phyloP scores from a whole-genome alignment of 2,113 vertebrate species.

The Notothenia rossii region DNA sequence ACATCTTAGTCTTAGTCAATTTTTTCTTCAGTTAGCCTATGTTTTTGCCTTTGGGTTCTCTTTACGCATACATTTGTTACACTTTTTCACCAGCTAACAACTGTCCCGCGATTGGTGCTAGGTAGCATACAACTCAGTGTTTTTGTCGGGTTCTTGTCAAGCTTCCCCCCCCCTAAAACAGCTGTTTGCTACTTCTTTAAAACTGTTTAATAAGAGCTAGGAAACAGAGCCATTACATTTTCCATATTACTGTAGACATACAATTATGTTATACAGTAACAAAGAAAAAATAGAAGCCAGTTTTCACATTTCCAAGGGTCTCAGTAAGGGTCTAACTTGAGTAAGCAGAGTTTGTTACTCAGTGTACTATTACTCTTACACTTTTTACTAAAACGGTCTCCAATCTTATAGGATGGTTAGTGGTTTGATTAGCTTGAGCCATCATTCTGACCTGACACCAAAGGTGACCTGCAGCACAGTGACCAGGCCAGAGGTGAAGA shows the following conservation, averaged over 20 bases:
- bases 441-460: constrained; percentile 89
- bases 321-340: too few species aligned
- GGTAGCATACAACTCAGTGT: background rate
- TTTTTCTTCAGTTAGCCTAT: too few species aligned
- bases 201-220: too few species aligned
- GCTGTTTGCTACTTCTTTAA: background rate
- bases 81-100: background rate
- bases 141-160: background rate
- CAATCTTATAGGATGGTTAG: background rate
- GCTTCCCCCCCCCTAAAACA: too few species aligned
- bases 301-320: background rate
- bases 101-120: background rate
- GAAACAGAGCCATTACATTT: background rate
- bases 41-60: too few species aligned
- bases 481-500: constrained; percentile 94
- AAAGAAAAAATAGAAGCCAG: too few species aligned
- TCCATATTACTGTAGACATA: background rate
- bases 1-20: too few species aligned
- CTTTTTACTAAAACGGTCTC: too few species aligned
- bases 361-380: too few species aligned
- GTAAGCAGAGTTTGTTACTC: background rate
- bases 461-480: constrained; percentile 93
- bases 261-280: too few species aligned
- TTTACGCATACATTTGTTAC: too few species aligned
- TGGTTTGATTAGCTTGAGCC: background rate